These are phyloP conservation scores for Styela plicata DNA, from an alignment of 23 tunicate genomes.

Conservation along the genomic window DNA sequence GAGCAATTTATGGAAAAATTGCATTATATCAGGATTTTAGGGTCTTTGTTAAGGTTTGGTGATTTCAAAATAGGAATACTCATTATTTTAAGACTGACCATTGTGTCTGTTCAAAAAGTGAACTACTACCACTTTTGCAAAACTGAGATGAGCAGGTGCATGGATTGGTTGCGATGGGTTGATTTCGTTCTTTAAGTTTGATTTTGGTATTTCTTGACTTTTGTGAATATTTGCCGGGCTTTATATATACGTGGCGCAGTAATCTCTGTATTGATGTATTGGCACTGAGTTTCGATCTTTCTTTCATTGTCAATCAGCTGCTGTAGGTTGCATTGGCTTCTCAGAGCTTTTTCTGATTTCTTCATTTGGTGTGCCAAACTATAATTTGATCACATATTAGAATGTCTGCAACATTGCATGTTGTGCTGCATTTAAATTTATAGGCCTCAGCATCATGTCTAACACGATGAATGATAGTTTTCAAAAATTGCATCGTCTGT, in stretches of 20 bases:
- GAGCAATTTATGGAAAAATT: no score
- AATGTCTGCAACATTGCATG: conserved; percentile 4
- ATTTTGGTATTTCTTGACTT: neutral
- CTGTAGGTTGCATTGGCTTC: conserved; percentile 10
- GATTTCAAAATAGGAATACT: no score
- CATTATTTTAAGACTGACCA: no score
- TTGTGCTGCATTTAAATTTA: neutral
- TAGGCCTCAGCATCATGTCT: neutral
- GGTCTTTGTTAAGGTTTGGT: no score
- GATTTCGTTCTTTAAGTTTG: neutral
- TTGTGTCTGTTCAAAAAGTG: no score
- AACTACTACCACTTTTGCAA: no score
- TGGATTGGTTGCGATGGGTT: no score
- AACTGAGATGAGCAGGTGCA: no score
- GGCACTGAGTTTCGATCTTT: neutral
- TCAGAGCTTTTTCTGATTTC: conserved; percentile 3
- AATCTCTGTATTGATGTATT: neutral
- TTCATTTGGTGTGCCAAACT: neutral
- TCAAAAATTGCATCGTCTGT: neutral
- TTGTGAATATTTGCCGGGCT: neutral
- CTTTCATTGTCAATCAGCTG: conserved; percentile 11
- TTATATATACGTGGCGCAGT: neutral
- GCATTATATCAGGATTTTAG: no score
- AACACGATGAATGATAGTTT: neutral
- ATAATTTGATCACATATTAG: conserved; percentile 13